Conservation (phyloP, 2,113 vertebrate genomes). For the Cercopithecus mona region DNA sequence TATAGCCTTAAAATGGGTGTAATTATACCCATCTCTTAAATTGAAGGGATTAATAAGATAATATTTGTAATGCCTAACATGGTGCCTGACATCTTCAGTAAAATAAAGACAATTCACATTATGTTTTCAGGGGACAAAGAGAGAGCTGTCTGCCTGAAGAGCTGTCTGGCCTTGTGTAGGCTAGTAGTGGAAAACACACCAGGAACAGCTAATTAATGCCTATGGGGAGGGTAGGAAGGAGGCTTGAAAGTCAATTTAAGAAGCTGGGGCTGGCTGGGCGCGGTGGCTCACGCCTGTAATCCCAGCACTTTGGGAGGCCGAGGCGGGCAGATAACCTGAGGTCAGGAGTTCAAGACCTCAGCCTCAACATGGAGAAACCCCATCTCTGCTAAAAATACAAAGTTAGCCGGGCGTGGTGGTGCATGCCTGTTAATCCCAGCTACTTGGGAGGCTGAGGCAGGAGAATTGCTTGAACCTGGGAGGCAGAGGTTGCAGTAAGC, state of each 20-base stretch:
- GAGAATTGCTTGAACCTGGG: no score
- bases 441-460: no score
- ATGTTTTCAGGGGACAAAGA: neutral
- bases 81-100: neutral
- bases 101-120: neutral
- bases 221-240: neutral
- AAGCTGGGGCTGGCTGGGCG: neutral
- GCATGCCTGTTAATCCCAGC: no score
- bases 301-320: no score
- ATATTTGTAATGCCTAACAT: neutral
- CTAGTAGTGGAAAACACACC: neutral
- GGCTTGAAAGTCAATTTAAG: neutral
- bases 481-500: no score
- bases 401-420: no score
- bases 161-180: neutral
- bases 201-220: neutral
- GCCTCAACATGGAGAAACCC: no score
- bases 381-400: no score
- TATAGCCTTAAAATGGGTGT: neutral
- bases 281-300: no score
- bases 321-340: no score
- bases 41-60: conserved; percentile 6
- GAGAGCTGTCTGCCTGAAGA: neutral
- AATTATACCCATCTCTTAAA: neutral
- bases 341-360: no score